A percentile compares a stretch with the other conserved stretches of the same genome.
Evolutionary conservation across 2,888 invertebrate species (phyloP).

Genomic region (Mythimna loreyi): DNA sequence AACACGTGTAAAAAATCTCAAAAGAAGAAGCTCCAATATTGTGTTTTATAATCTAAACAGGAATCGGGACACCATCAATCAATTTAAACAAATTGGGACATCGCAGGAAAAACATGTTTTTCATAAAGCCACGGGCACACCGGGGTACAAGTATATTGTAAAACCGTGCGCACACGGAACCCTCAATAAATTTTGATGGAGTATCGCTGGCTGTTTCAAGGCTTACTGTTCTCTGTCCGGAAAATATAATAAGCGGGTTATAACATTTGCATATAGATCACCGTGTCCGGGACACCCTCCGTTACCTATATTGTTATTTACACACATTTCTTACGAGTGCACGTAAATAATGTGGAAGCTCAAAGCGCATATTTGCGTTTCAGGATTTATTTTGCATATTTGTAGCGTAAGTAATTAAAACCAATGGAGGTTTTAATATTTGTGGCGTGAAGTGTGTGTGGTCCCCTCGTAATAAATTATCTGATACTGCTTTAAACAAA

Average conservation of each 20-base stretch:
- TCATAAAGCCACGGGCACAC: conserved; percentile 66
- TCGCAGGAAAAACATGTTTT: conserved; percentile 73
- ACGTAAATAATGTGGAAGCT: conserved; percentile 75
- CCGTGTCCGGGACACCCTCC: conserved; percentile 77
- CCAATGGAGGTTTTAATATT: conserved; percentile 57
- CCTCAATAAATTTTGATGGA: conserved; percentile 86
- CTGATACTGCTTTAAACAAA: background rate
- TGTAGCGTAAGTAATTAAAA: conserved; percentile 72
- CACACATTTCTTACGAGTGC: conserved; percentile 80
- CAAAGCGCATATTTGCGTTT: conserved; percentile 68
- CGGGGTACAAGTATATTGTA: conserved; percentile 63
- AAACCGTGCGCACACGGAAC: conserved; percentile 70
- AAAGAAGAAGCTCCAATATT: conserved; percentile 13
- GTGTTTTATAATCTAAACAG: conserved; percentile 48
- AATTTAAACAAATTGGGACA: conserved; percentile 68
- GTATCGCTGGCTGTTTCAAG: conserved; percentile 77
- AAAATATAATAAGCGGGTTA: conserved; percentile 90
- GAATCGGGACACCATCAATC: conserved; percentile 60
- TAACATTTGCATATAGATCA: conserved; percentile 90
- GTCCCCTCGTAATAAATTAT: conserved; percentile 43
- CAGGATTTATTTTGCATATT: conserved; percentile 77
- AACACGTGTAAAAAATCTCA: conserved; percentile 14
- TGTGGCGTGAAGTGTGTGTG: conserved; percentile 37
- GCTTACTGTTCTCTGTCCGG: conserved; percentile 81
- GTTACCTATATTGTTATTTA: conserved; percentile 80